Conservation (phyloP, 2,113 vertebrate genomes). For the Leucopsar rothschildi region DNA sequence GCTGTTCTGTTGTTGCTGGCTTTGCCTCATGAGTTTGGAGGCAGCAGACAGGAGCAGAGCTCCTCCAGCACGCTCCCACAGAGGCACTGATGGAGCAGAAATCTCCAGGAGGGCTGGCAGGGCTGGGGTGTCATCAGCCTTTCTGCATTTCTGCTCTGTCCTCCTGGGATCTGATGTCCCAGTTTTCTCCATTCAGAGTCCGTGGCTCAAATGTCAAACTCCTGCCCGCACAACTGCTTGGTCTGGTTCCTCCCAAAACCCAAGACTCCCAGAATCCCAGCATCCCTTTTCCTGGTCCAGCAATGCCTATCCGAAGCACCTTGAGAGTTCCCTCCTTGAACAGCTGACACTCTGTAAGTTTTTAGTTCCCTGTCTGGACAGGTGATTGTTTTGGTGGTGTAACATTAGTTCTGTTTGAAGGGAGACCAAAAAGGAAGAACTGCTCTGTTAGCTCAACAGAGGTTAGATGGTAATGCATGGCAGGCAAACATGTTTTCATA, state of each 20-base stretch:
- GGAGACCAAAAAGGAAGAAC: not conserved
- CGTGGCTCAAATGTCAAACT: rapidly evolving
- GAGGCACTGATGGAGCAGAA: not conserved
- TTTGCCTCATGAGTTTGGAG: not conserved
- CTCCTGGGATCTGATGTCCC: not conserved
- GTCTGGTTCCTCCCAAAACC: not conserved
- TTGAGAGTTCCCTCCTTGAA: not conserved
- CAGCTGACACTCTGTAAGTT: not conserved
- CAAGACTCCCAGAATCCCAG: not conserved
- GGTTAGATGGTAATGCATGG: not conserved
- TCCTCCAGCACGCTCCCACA: not conserved
- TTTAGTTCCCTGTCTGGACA: not conserved
- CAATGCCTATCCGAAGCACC: not conserved
- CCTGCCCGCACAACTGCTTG: not conserved
- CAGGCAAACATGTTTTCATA: not conserved
- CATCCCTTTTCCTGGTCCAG: not conserved
- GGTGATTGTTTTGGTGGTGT: not conserved
- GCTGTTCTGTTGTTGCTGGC: not conserved
- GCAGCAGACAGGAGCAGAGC: not conserved
- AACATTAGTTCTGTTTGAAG: not conserved
- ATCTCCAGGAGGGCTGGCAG: not conserved
- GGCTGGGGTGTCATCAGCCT: not conserved
- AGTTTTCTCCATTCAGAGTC: not conserved
- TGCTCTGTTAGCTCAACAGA: not conserved
- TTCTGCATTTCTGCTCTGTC: not conserved